Evolutionary conservation across 2,797 vertebrate genomes (phyloP).

Genomic region (Onychomys torridus): DNA sequence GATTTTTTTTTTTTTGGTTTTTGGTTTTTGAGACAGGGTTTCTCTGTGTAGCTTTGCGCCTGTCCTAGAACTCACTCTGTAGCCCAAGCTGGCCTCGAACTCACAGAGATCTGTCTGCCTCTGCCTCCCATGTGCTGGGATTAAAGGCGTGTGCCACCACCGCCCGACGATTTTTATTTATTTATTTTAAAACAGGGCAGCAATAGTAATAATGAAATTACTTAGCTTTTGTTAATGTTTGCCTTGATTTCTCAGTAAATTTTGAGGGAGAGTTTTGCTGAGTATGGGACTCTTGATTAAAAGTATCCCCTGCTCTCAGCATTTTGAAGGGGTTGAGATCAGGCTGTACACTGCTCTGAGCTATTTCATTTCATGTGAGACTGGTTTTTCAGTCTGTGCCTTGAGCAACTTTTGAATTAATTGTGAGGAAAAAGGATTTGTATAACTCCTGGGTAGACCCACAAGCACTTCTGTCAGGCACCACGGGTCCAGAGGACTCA

Average conservation of each 20-base stretch:
- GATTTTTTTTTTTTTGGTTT: background rate
- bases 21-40: no score
- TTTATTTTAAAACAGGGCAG: background rate
- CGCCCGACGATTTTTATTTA: no score
- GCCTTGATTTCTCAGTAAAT: background rate
- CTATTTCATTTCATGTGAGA: background rate
- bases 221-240: background rate
- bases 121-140: no score
- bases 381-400: background rate
- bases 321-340: background rate
- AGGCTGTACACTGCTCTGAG: background rate
- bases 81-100: no score
- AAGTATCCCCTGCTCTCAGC: background rate
- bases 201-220: background rate
- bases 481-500: background rate
- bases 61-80: no score
- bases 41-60: no score
- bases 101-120: no score
- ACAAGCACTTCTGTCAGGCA: background rate
- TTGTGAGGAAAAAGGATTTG: background rate
- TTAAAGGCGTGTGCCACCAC: no score
- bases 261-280: background rate
- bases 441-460: background rate
- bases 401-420: background rate
- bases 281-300: background rate